phyloP scores from a whole-genome alignment of 2,113 vertebrate genomes.

The Brachypteracias leptosomus region DNA sequence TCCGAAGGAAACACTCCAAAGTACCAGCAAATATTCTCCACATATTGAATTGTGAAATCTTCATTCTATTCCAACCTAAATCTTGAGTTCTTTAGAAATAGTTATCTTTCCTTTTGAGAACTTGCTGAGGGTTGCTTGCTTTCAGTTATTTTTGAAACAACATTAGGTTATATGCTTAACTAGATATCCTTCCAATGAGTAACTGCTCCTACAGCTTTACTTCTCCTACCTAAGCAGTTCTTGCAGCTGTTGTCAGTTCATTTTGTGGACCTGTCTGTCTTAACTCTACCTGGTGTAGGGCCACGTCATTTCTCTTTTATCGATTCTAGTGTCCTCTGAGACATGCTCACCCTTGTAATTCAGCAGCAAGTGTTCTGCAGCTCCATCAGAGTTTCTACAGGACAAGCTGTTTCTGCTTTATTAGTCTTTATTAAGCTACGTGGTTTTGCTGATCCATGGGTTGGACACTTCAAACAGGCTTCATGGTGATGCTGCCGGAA shows the following conservation, averaged over 20 bases:
- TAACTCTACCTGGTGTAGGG: neutral
- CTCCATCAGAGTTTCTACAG: neutral
- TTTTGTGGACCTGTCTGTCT: slow-evolving; percentile 19
- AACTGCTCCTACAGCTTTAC: neutral
- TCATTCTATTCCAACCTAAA: neutral
- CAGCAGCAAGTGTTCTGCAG: neutral
- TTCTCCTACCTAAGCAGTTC: slow-evolving; percentile 12
- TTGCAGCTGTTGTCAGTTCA: slow-evolving; percentile 3
- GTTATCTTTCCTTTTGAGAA: neutral
- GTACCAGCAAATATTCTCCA: neutral
- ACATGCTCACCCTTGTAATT: neutral
- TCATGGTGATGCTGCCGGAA: neutral
- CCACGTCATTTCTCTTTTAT: neutral
- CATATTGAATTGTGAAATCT: neutral
- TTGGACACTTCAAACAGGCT: neutral
- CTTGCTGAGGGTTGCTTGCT: neutral
- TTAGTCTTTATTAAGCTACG: neutral
- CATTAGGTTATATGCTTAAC: neutral
- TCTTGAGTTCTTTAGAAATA: neutral
- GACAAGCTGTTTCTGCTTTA: slow-evolving; percentile 8
- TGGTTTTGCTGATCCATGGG: slow-evolving; percentile 3
- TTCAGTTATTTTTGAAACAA: neutral
- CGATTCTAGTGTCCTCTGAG: neutral
- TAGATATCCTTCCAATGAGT: neutral
- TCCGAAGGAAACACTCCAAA: neutral